Evolutionary conservation across 2,113 vertebrate species (phyloP).

Genomic region (Sitta europaea): DNA sequence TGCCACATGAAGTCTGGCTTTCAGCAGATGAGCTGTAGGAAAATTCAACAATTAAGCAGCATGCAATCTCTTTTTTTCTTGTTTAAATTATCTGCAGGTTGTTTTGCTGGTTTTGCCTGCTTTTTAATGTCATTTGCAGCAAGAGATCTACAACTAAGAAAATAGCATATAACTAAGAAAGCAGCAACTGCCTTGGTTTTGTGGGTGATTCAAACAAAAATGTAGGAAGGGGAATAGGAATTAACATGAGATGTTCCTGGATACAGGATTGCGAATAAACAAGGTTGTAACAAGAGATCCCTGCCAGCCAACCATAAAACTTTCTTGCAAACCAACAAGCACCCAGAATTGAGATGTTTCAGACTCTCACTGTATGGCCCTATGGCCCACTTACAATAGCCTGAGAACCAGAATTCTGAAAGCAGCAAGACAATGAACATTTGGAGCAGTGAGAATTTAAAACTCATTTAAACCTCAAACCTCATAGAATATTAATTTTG

Average conservation of each 20-base stretch:
- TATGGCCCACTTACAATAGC: background rate
- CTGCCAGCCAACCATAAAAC: background rate
- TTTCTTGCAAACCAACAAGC: background rate
- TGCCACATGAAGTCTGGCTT: background rate
- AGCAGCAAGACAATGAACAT: background rate
- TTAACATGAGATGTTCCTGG: background rate
- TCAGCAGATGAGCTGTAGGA: background rate
- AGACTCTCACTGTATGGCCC: background rate
- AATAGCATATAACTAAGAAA: background rate
- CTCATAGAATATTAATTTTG: background rate
- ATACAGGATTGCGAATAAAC: background rate
- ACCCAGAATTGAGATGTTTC: background rate
- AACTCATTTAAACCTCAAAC: background rate
- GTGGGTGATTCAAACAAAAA: background rate
- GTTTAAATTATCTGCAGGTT: background rate
- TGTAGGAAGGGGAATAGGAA: background rate
- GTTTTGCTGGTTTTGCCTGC: background rate
- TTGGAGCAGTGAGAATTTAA: background rate
- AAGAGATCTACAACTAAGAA: background rate
- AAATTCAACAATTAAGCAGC: background rate
- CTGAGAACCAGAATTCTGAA: background rate
- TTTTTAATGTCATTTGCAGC: background rate
- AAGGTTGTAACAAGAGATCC: background rate
- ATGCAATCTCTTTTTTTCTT: background rate
- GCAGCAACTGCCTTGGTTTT: background rate